Percentiles rank a stretch among this genome's conserved stretches.
These are phyloP conservation scores for Simalia tracyae DNA, from an alignment of 2,797 vertebrate species.

Conservation along the genomic window DNA sequence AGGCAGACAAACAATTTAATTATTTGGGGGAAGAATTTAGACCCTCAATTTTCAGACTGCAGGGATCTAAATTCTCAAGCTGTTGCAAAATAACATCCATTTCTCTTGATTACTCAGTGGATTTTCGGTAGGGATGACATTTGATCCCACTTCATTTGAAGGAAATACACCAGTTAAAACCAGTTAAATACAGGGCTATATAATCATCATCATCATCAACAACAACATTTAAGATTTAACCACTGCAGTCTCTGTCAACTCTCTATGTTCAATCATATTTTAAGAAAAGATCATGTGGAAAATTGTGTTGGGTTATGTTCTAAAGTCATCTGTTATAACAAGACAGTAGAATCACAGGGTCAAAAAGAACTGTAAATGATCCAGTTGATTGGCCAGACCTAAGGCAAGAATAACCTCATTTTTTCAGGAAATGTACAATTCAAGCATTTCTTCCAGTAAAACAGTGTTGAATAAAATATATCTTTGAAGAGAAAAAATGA, in stretches of 20 bases:
- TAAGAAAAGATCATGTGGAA: background rate
- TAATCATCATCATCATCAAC: background rate
- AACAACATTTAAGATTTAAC: background rate
- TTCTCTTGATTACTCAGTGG: slow-evolving; percentile 53
- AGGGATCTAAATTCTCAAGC: slow-evolving; percentile 50
- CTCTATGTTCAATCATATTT: background rate
- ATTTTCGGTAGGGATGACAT: slow-evolving; percentile 63
- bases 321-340: background rate
- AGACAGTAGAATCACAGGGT: background rate
- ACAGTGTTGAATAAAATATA: background rate
- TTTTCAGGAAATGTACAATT: background rate
- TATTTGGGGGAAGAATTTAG: slow-evolving; percentile 45
- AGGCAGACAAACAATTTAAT: slow-evolving; percentile 62
- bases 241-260: background rate
- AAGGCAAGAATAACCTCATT: background rate
- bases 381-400: background rate
- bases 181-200: slow-evolving; percentile 48
- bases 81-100: slow-evolving; percentile 47
- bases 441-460: background rate
- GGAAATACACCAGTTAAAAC: slow-evolving; percentile 59
- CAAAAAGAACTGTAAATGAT: background rate
- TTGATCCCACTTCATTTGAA: slow-evolving; percentile 53
- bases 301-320: background rate
- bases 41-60: slow-evolving; percentile 46
- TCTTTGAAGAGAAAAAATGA: background rate